Base-by-base conservation (phyloP, 2,113 vertebrate genomes). In the Siphamia tubifer region DNA sequence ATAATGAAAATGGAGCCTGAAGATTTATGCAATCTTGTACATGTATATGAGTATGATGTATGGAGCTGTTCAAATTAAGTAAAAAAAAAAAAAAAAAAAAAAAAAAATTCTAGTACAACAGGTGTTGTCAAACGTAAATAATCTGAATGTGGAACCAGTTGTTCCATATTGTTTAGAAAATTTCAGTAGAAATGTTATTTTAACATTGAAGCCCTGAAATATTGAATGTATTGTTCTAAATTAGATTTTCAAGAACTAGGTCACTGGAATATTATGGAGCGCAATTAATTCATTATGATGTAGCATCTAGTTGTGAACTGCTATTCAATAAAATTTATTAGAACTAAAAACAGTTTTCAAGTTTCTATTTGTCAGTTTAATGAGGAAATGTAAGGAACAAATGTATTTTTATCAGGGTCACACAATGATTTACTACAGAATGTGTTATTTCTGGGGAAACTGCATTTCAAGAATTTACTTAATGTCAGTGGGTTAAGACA, bases 1-100 rank as follows among this genome's bases (percentile, higher is more conserved):
- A 89, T 85, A 77, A 81, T 84, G 51, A 89, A 90, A 89, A 90
- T 89, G 79, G 79, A 91, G 85, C 89, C 87, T 82, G 83, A 92
- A 77, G 81, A 90, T 89, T 92, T 93, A 93, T 93, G 91, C 92
- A 92, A 93, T 91, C 85, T 82, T 90, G 83, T 90, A 90, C 80
- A 83, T 83, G 79, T 85, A 79, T 83, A 80, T 77, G 77, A 84
- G 42, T 83, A 69, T 87, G 66, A 83, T 82, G 47, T 89, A 77
- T 85, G 74, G 69, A 85, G 47, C 66, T 90, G 82, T 89, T 90
- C 53, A 81, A 87, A 88, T 88, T 90, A 78, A 83, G 53, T 73
- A 62, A 83, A 52, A n/a, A n/a, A n/a, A n/a, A n/a, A n/a, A n/a
- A n/a, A n/a, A n/a, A n/a, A n/a, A n/a, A n/a, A n/a, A n/a, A n/a